These are phyloP conservation scores for Peromyscus maniculatus DNA, from an alignment of 2,113 vertebrate genomes.

Conservation along the genomic window DNA sequence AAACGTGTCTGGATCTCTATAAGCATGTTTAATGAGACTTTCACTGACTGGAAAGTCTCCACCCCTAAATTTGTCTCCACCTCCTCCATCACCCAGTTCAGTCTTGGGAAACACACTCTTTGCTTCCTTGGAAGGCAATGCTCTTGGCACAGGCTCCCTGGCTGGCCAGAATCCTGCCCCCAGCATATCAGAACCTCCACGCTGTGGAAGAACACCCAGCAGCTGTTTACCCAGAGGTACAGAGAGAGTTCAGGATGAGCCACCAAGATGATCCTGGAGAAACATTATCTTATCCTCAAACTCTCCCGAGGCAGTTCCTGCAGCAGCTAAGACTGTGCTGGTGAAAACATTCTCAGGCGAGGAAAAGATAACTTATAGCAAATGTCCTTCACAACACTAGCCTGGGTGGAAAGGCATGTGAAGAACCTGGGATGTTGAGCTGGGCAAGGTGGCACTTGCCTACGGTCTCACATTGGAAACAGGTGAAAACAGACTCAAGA, in stretches of 20 bases:
- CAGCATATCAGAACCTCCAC: not conserved
- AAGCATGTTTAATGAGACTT: not conserved
- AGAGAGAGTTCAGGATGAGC: not conserved
- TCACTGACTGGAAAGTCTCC: slow-evolving; percentile 29
- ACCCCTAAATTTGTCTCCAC: not conserved
- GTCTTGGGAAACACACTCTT: not conserved
- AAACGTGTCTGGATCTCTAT: not conserved
- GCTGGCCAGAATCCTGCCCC: not conserved
- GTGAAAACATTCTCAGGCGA: not conserved
- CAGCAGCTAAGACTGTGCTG: not conserved
- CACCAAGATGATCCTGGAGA: not conserved
- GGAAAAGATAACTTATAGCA: not conserved
- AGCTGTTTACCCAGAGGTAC: not conserved
- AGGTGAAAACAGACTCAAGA: not conserved
- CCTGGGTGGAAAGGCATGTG: not conserved
- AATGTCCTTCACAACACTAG: not conserved
- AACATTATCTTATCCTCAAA: not conserved
- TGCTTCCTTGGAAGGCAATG: slow-evolving; percentile 28
- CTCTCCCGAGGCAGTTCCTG: not conserved
- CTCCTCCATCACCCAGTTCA: not conserved
- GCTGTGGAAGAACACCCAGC: not conserved
- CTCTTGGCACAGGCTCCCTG: not conserved
- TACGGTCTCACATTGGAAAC: not conserved
- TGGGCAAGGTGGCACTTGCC: too few relatives aligned
- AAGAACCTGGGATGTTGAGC: not conserved